Conservation (phyloP, 2,113 vertebrate species). For the Callithrix jacchus region DNA sequence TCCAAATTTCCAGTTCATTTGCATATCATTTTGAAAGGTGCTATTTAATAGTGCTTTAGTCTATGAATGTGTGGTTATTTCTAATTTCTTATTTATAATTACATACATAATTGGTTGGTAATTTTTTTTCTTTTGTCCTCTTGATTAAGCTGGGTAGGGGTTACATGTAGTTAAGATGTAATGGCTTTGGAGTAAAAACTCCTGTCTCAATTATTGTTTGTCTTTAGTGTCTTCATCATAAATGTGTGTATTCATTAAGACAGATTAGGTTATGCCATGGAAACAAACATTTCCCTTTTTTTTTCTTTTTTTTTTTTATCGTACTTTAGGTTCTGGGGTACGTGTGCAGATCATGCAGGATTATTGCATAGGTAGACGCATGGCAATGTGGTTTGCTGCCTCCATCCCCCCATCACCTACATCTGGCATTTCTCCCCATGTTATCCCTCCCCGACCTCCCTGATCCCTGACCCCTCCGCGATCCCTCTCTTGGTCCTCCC, state of each 20-base stretch:
- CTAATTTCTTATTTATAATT: neutral
- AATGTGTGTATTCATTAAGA: neutral
- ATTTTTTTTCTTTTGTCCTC: neutral
- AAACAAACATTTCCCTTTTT: neutral
- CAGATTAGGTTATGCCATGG: neutral
- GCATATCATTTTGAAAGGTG: neutral
- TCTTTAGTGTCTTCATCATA: neutral
- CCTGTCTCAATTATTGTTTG: neutral
- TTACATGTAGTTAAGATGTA: neutral
- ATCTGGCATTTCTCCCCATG: too few species aligned
- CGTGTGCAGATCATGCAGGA: too few species aligned
- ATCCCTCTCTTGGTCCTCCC: too few species aligned
- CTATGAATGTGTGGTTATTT: neutral
- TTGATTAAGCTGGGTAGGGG: neutral
- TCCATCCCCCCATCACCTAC: too few species aligned
- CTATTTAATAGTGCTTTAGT: neutral
- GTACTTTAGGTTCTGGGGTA: too few species aligned
- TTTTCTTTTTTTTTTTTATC: too few species aligned
- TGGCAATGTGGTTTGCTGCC: too few species aligned
- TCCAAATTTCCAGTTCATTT: neutral
- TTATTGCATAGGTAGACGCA: too few species aligned
- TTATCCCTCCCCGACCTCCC: too few species aligned
- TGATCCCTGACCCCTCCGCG: rapidly evolving
- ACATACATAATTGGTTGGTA: neutral
- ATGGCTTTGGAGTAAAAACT: neutral